Base-by-base conservation (phyloP, 2,888 invertebrate genomes). In the Caprella mutica region DNA sequence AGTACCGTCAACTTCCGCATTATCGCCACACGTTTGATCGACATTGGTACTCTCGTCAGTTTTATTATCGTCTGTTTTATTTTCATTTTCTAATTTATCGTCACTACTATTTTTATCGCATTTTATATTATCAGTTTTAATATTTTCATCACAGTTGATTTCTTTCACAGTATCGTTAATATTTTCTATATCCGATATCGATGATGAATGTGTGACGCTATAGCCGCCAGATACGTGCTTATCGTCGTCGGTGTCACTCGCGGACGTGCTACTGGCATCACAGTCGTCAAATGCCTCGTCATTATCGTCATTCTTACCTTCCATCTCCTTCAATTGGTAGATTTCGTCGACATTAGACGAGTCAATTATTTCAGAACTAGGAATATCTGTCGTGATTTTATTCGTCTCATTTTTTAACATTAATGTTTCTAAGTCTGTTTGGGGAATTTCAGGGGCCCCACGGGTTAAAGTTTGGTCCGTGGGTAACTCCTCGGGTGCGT, bases 181-280 rank as follows among this genome's bases (percentile, higher is more conserved):
- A 35, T 56, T 52, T 21, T 55, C 55, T 21, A 55, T 35, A 9
- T 55, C 58, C 12, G 58, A 53, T 4, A 48, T 43, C 27, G 61
- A 59, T 14, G 58, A 60, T 12, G 53, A 48, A 35, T 48, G 44
- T 6, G 53, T 56, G 52, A 64, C 57, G 40, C 50, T 58, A 42
- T 64, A 64, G 40, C 56, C 40, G 33, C 52, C 54, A 29, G 56
- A 58, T 27, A 64, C 56, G 48, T 60, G 60, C n/a, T 52, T 60
- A 9, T 64, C 60, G 30, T 64, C 64, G 53, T 64, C 64, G 21
- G 64, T 64, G 17, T 64, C 60, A 29, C 56, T 56, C 21, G 63
- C 52, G 23, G 58, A 52, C 40, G 33, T 30, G n/a, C n/a, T 35
- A 39, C 44, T 46, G 21, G 9, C 23, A 14, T 21, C 39, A 17